These are phyloP conservation scores for Hemicentrotus pulcherrimus DNA, from an alignment of 35 echinoderm and acorn worm species.

Conservation along the genomic window DNA sequence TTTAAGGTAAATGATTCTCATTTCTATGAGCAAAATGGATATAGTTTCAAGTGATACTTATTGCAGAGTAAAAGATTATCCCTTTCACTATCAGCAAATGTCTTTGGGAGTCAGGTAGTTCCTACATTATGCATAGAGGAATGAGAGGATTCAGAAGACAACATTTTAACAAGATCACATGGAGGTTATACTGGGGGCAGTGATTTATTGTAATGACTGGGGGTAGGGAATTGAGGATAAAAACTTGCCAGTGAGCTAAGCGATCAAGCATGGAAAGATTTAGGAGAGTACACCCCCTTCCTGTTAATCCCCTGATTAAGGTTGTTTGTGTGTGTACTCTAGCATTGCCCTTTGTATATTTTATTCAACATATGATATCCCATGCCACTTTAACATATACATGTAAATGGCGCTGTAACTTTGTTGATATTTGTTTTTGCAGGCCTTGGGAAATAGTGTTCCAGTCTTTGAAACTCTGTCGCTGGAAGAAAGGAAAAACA, in stretches of 20 bases:
- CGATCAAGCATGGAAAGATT: no score
- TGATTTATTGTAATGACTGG: background rate
- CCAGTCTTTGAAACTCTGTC: constrained; percentile 69
- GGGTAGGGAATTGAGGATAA: background rate
- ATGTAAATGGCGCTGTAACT: no score
- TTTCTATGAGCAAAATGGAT: background rate
- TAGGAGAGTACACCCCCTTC: no score
- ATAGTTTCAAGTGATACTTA: background rate
- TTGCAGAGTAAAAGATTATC: no score
- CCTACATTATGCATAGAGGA: background rate
- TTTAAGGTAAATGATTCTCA: constrained; percentile 38
- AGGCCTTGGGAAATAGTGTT: constrained; percentile 45
- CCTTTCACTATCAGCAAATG: background rate
- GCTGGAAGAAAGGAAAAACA: constrained; percentile 82
- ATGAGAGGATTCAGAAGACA: background rate
- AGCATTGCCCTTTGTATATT: no score
- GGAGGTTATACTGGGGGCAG: no score
- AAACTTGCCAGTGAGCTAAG: no score
- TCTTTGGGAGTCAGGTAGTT: background rate
- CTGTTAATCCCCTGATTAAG: no score
- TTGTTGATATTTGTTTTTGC: background rate
- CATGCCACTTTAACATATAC: no score
- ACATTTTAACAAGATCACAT: no score
- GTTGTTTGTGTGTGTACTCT: no score
- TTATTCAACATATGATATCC: no score